Conservation (phyloP, 2,797 vertebrate species). For the Garrulus glandarius region DNA sequence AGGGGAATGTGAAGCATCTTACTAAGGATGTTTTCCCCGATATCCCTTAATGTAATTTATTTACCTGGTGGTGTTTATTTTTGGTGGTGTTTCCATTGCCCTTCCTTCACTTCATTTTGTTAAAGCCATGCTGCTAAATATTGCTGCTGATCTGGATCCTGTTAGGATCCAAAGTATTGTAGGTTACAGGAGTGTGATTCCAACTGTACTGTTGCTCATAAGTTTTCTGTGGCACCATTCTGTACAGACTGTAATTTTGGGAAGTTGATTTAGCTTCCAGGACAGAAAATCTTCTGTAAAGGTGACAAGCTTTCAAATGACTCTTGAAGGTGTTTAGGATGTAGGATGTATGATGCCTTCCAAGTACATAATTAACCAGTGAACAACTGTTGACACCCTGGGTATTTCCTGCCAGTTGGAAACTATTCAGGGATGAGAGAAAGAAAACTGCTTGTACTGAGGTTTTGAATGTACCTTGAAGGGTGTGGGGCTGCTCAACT, state of each 20-base stretch:
- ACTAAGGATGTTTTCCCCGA: background rate
- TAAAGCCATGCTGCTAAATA: background rate
- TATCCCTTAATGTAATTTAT: background rate
- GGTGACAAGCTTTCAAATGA: background rate
- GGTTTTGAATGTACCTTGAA: background rate
- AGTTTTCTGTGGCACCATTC: background rate
- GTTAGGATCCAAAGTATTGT: background rate
- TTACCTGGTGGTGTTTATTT: background rate
- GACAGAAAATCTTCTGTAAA: background rate
- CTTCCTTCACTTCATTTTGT: background rate
- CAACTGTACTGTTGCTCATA: rapidly evolving
- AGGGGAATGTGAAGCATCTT: background rate
- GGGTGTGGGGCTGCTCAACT: background rate
- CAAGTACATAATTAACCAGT: background rate
- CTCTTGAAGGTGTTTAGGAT: background rate
- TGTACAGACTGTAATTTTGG: background rate
- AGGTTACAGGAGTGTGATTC: background rate
- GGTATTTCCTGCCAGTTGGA: background rate
- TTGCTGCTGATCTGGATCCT: background rate
- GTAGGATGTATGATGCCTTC: background rate
- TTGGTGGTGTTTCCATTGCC: background rate
- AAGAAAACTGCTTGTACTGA: background rate
- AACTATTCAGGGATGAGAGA: background rate
- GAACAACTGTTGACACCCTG: background rate
- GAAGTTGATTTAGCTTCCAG: background rate